Conservation (phyloP, 1,140 invertebrate species). For the Watersipora subatra region DNA sequence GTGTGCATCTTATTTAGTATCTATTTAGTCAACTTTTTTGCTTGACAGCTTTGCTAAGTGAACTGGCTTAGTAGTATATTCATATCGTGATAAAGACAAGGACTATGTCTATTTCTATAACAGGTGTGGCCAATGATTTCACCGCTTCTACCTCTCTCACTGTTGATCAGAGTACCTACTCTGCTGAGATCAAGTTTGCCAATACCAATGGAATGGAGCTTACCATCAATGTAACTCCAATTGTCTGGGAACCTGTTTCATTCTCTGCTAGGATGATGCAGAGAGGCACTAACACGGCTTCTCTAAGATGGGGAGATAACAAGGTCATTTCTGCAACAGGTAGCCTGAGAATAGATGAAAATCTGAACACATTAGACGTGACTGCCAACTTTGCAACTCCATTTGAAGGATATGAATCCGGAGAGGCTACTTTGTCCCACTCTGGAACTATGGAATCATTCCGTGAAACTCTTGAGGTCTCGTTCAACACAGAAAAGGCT, state of each 20-base stretch:
- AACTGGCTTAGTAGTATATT: too few relatives aligned
- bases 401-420: slow-evolving; percentile 10
- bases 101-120: too few relatives aligned
- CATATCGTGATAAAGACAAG: too few relatives aligned
- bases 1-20: too few relatives aligned
- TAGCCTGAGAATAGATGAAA: background rate
- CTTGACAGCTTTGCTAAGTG: too few relatives aligned
- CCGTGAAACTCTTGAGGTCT: background rate
- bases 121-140: background rate
- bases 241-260: background rate
- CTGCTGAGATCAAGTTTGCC: background rate
- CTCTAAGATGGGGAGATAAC: background rate
- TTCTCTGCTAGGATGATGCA: background rate
- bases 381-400: slow-evolving; percentile 8
- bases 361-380: background rate
- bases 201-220: background rate
- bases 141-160: background rate
- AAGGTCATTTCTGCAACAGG: background rate
- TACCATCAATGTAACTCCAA: background rate
- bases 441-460: background rate
- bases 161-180: background rate
- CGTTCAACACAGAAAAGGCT: background rate
- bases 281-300: background rate
- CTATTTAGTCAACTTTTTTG: too few relatives aligned
- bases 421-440: slow-evolving; percentile 6